These are phyloP conservation scores for Panulirus ornatus DNA, from an alignment of 1,140 invertebrate genomes.

Conservation along the genomic window DNA sequence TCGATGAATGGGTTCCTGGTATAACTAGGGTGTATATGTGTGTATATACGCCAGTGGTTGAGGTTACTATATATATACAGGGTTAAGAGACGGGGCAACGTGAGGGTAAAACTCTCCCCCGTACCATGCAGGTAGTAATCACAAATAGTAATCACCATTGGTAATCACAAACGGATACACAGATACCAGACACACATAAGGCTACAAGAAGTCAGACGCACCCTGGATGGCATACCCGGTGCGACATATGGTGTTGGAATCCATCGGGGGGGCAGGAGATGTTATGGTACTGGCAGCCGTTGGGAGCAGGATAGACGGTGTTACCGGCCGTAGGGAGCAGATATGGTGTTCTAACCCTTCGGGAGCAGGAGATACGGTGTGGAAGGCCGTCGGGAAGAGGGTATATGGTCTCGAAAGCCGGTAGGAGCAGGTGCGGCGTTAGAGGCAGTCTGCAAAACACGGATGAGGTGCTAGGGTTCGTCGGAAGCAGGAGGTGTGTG, in stretches of 20 bases:
- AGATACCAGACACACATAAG: not conserved
- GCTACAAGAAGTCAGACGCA: not conserved
- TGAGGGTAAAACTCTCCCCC: too few species aligned
- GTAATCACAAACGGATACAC: not conserved
- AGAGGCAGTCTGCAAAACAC: too few species aligned
- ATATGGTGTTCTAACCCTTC: not conserved
- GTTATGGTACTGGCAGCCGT: not conserved
- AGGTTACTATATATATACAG: conserved; percentile 4
- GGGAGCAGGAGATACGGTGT: not conserved
- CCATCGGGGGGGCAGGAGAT: too few species aligned
- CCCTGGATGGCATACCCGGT: too few species aligned
- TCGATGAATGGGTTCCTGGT: too few species aligned
- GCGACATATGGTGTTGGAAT: too few species aligned
- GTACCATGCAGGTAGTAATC: not conserved
- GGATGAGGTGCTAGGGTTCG: not conserved
- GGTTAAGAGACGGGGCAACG: too few species aligned
- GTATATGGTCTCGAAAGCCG: too few species aligned
- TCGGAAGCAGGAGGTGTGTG: not conserved
- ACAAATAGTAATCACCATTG: too few species aligned
- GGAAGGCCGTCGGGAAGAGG: not conserved
- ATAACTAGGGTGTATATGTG: too few species aligned
- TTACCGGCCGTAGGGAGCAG: not conserved
- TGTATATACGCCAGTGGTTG: too few species aligned
- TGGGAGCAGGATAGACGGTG: not conserved
- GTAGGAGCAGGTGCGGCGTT: too few species aligned